Conservation (phyloP, 2,888 invertebrate species). For the Drosophila borealis region DNA sequence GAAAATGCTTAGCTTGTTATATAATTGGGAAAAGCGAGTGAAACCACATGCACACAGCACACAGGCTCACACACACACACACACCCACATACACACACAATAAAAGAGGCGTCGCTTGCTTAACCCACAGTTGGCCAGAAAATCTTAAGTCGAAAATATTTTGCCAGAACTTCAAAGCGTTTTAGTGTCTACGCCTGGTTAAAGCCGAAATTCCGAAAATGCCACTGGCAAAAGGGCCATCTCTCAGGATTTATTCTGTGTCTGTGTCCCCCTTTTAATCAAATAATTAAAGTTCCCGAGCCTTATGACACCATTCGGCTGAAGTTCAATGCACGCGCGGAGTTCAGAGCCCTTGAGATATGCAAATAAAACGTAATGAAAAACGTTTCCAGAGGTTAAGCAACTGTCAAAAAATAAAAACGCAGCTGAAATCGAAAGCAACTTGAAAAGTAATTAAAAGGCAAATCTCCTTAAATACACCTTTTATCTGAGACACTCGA, state of each 20-base stretch:
- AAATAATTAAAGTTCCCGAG: conserved; percentile 22
- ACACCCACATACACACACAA: neutral
- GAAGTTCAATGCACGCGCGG: conserved; percentile 24
- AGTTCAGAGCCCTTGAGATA: conserved; percentile 43
- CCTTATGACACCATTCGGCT: conserved; percentile 1
- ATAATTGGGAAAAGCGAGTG: conserved; percentile 25
- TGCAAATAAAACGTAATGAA: conserved; percentile 34
- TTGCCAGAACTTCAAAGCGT: conserved; percentile 45
- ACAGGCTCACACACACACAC: neutral
- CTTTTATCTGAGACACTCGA: conserved; percentile 1
- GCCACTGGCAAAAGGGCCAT: neutral
- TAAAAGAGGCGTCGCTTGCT: neutral
- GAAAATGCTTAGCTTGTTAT: conserved; percentile 22
- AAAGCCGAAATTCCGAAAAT: conserved; percentile 31
- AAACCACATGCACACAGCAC: conserved; percentile 2
- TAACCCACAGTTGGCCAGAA: neutral
- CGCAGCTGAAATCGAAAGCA: conserved; percentile 27
- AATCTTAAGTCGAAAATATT: conserved; percentile 20
- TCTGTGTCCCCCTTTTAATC: conserved; percentile 1
- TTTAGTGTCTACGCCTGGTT: conserved; percentile 19
- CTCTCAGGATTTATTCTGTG: neutral
- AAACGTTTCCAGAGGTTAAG: conserved; percentile 13
- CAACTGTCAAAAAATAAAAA: conserved; percentile 17
- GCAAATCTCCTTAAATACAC: neutral
- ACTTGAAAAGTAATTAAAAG: conserved; percentile 28